A percentile compares a stretch with the other conserved stretches of the same genome.
Conservation (phyloP, 2,797 vertebrate genomes). For the Dermochelys coriacea region DNA sequence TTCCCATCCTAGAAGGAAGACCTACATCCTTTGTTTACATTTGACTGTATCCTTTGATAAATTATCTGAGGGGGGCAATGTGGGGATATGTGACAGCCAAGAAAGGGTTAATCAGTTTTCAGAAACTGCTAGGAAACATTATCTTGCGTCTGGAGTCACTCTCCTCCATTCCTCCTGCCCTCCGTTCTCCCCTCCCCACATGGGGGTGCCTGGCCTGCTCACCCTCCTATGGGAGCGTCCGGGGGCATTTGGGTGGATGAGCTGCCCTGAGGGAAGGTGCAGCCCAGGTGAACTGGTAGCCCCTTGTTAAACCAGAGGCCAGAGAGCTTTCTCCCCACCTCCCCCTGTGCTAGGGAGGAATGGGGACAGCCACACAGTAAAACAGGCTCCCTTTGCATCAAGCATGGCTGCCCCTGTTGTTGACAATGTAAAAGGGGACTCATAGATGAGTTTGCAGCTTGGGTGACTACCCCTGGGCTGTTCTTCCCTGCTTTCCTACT, state of each 20-base stretch:
- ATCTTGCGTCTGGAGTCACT: background rate
- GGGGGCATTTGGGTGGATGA: background rate
- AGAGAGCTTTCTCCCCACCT: background rate
- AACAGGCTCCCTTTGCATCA: background rate
- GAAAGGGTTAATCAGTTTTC: background rate
- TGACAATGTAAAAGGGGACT: constrained; percentile 57
- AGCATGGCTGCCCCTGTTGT: background rate
- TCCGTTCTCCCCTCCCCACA: background rate
- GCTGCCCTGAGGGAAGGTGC: no score
- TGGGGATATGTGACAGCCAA: background rate
- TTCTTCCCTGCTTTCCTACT: background rate
- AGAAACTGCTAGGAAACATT: background rate
- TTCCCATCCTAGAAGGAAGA: background rate
- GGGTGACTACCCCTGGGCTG: background rate
- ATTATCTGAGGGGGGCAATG: background rate
- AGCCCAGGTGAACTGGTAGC: no score
- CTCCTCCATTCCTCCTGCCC: background rate
- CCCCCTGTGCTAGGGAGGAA: background rate
- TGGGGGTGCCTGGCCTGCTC: background rate
- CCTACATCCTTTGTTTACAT: background rate
- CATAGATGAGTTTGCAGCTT: constrained; percentile 37
- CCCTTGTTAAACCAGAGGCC: background rate
- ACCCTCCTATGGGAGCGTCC: background rate
- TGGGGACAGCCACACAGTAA: background rate
- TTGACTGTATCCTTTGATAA: background rate